Evolutionary conservation across 92 coral and sea anemone species (phyloP).

Genomic region (Micromussa lordhowensis): DNA sequence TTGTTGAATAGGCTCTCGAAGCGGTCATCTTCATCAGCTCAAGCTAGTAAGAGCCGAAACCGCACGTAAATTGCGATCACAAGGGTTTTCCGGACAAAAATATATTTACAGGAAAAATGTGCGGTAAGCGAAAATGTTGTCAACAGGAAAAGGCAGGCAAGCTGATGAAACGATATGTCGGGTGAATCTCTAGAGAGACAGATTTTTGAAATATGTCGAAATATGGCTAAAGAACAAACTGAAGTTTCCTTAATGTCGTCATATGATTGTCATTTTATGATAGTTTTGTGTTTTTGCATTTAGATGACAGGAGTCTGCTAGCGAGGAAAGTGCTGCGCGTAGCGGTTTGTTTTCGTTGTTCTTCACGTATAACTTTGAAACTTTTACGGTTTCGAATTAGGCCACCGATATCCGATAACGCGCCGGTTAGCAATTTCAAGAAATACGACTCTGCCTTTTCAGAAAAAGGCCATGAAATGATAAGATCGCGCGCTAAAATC

Average conservation of each 20-base stretch:
- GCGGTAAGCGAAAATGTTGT: background rate
- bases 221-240: background rate
- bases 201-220: background rate
- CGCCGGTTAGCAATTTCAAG: background rate
- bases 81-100: background rate
- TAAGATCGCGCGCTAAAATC: background rate
- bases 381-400: background rate
- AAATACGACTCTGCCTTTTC: background rate
- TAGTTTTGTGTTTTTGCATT: background rate
- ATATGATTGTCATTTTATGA: background rate
- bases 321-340: background rate
- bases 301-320: background rate
- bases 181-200: background rate
- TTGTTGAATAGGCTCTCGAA: background rate
- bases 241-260: background rate
- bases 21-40: background rate
- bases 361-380: background rate
- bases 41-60: background rate
- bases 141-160: slow-evolving; percentile 21
- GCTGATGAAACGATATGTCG: background rate
- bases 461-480: background rate
- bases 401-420: background rate
- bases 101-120: slow-evolving; percentile 10
- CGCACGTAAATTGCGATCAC: background rate
- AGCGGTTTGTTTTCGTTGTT: background rate